Conservation (phyloP, 2,113 vertebrate genomes). For the Bettongia penicillata region DNA sequence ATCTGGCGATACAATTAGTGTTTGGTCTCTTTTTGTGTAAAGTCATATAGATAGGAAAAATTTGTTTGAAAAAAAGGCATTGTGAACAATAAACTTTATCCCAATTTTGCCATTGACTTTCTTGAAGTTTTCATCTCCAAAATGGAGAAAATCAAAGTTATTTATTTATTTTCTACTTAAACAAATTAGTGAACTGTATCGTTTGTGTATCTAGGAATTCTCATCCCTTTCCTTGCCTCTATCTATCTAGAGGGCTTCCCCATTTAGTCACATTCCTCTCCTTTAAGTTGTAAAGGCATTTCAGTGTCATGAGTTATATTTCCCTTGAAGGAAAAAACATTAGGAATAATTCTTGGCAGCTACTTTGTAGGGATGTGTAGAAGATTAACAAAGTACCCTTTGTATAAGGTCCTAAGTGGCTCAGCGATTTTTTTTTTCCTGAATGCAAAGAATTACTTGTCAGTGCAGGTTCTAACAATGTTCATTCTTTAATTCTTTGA, state of each 20-base stretch:
- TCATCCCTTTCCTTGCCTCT: not conserved
- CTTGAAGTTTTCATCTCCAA: not conserved
- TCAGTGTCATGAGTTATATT: not conserved
- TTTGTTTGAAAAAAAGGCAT: not conserved
- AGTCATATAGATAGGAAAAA: not conserved
- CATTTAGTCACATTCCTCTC: not conserved
- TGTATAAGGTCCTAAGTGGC: not conserved
- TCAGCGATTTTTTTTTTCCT: not conserved
- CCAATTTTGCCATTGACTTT: not conserved
- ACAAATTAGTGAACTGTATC: not conserved
- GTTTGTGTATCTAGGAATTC: not conserved
- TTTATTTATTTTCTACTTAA: not conserved
- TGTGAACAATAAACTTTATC: not conserved
- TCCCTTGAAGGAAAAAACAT: not conserved
- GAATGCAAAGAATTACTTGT: not conserved
- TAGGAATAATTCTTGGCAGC: not conserved
- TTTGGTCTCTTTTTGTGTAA: not conserved
- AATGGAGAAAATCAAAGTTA: not conserved
- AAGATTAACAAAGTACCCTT: not conserved
- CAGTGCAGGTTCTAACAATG: constrained; percentile 26
- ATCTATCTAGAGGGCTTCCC: not conserved
- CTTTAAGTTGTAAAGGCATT: not conserved
- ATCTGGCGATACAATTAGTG: not conserved
- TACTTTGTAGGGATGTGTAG: not conserved
- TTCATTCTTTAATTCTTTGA: constrained; percentile 8